phyloP scores from a whole-genome alignment of 2,888 invertebrate species.

The Cancer borealis region DNA sequence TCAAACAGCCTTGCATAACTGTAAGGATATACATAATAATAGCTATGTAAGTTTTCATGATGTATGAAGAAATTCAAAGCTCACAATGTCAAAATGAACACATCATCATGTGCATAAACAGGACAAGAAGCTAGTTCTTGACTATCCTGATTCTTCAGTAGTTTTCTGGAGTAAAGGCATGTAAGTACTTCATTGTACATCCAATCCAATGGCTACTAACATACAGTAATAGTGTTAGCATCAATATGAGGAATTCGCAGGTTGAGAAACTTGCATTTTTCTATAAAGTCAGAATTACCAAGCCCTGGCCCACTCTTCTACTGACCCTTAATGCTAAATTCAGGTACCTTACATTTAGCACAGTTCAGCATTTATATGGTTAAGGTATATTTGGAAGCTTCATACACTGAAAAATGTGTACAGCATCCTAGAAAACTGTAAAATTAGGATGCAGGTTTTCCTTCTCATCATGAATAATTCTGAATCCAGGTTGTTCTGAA shows the following conservation, averaged over 20 bases:
- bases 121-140: constrained; percentile 56
- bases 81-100: constrained; percentile 57
- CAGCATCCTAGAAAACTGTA: constrained; percentile 9
- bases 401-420: not conserved
- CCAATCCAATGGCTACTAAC: constrained; percentile 31
- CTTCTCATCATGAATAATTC: not conserved
- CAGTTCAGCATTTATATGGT: constrained; percentile 66
- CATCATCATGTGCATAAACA: constrained; percentile 54
- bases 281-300: constrained; percentile 39
- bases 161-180: constrained; percentile 36
- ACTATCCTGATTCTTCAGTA: constrained; percentile 46
- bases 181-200: constrained; percentile 48
- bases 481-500: constrained; percentile 40
- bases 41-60: constrained; percentile 37
- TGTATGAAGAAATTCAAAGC: constrained; percentile 52
- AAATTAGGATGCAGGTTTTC: not conserved
- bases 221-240: not conserved
- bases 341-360: constrained; percentile 75
- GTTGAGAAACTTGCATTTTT: constrained; percentile 47
- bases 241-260: not conserved
- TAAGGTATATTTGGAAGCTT: constrained; percentile 52
- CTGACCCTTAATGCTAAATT: constrained; percentile 72
- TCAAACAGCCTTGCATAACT: constrained; percentile 62
- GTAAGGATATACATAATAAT: constrained; percentile 44
- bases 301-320: constrained; percentile 65